Evolutionary conservation across 2,888 invertebrate genomes (phyloP).

Genomic region (Meganola albula): DNA sequence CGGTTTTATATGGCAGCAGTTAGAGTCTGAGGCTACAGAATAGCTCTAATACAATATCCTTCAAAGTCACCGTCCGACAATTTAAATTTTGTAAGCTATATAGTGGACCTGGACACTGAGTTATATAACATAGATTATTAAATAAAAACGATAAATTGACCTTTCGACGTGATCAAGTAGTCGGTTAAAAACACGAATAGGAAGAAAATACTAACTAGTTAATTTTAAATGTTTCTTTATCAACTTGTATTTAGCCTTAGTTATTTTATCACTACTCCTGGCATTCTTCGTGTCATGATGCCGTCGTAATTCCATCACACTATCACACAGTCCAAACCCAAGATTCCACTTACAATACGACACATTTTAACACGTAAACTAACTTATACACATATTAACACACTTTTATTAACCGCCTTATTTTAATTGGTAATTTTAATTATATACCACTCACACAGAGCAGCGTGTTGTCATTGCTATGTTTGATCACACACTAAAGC

Average conservation of each 20-base stretch:
- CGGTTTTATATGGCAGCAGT: too few species aligned
- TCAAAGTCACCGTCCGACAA: too few species aligned
- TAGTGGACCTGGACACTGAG: too few species aligned
- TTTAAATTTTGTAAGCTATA: too few species aligned
- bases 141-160: too few species aligned
- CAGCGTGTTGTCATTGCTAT: constrained; percentile 53
- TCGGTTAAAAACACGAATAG: too few species aligned
- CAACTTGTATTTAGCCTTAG: constrained; percentile 63
- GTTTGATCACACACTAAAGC: constrained; percentile 53
- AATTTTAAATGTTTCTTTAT: constrained; percentile 61
- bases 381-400: constrained; percentile 22
- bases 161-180: too few species aligned
- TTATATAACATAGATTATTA: too few species aligned
- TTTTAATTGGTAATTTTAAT: constrained; percentile 13
- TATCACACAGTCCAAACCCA: constrained; percentile 39
- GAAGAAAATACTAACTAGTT: constrained; percentile 63
- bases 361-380: constrained; percentile 8
- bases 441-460: constrained; percentile 27
- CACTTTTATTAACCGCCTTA: constrained; percentile 1
- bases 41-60: too few species aligned
- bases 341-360: constrained; percentile 23
- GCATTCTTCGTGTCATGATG: constrained; percentile 44
- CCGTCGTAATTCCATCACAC: constrained; percentile 44
- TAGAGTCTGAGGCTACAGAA: too few species aligned
- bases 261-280: constrained; percentile 58